Conservation (phyloP, 2,888 invertebrate species). For the Periphyllus acericola region DNA sequence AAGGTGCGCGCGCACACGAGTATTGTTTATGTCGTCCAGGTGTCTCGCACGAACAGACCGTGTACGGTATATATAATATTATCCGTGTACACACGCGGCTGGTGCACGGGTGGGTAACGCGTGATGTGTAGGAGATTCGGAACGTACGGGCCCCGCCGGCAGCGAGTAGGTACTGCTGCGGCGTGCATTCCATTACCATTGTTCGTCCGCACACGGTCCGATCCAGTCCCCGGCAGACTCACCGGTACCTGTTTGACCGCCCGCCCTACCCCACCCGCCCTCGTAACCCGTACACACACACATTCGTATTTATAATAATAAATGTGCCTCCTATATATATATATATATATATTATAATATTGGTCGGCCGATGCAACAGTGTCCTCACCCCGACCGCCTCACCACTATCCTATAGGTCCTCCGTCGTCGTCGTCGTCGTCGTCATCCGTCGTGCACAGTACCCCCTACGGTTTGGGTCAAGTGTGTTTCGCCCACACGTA, state of each 20-base stretch:
- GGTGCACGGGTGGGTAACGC: neutral
- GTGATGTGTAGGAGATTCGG: slow-evolving; percentile 30
- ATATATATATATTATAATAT: neutral
- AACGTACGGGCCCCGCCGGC: slow-evolving; percentile 27
- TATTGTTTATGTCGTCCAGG: slow-evolving; percentile 55
- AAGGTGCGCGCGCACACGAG: neutral
- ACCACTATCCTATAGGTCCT: neutral
- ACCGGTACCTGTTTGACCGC: slow-evolving; percentile 61
- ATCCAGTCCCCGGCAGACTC: slow-evolving; percentile 56
- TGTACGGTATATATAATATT: neutral
- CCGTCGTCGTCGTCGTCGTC: slow-evolving; percentile 5
- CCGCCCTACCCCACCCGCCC: neutral
- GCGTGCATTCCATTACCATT: slow-evolving; percentile 60
- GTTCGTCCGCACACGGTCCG: slow-evolving; percentile 28
- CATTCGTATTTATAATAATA: slow-evolving; percentile 6
- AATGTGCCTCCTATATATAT: neutral
- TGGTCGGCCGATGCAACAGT: slow-evolving; percentile 7
- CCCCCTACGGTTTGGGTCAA: slow-evolving; percentile 60
- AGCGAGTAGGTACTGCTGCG: neutral
- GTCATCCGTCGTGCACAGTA: neutral
- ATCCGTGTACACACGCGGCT: neutral
- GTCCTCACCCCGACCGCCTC: neutral
- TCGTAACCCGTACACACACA: neutral
- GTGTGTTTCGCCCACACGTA: slow-evolving; percentile 59
- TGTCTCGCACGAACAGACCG: slow-evolving; percentile 35